Conservation (phyloP, 2,888 invertebrate species). For the Azorinus chamasolen region DNA sequence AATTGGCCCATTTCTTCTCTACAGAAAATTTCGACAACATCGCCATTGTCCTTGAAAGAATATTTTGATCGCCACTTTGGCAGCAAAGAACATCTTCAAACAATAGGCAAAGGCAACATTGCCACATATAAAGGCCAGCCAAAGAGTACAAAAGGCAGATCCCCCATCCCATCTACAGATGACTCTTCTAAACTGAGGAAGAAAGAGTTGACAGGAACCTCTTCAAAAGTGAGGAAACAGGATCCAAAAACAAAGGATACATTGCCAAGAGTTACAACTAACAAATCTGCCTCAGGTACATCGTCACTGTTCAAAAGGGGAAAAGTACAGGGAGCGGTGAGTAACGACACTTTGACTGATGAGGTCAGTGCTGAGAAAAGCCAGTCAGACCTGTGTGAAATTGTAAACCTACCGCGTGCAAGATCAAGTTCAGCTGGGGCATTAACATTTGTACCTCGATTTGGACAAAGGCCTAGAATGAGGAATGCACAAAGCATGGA, state of each 20-base stretch:
- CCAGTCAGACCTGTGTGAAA: too few species aligned
- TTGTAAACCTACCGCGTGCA: not conserved
- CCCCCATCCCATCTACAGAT: not conserved
- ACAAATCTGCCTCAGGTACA: too few species aligned
- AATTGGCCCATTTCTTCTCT: too few species aligned
- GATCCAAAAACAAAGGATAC: too few species aligned
- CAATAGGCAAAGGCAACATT: constrained; percentile 12
- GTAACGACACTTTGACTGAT: too few species aligned
- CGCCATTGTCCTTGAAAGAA: constrained; percentile 57
- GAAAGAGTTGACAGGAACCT: not conserved
- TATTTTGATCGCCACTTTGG: constrained; percentile 63
- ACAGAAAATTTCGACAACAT: constrained; percentile 46
- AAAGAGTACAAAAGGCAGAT: not conserved
- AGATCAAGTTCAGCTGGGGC: constrained; percentile 8
- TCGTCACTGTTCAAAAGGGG: too few species aligned
- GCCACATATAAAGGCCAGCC: not conserved
- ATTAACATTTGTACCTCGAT: constrained; percentile 13
- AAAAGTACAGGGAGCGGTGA: too few species aligned
- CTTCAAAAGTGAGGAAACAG: not conserved
- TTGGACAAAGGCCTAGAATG: constrained; percentile 5
- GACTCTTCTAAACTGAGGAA: not conserved
- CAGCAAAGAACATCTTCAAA: constrained; percentile 11
- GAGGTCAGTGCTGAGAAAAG: too few species aligned
- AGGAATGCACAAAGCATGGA: constrained; percentile 8
- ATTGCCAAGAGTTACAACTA: too few species aligned